These are phyloP conservation scores for Menidia menidia DNA, from an alignment of 2,797 vertebrate species.

Conservation along the genomic window DNA sequence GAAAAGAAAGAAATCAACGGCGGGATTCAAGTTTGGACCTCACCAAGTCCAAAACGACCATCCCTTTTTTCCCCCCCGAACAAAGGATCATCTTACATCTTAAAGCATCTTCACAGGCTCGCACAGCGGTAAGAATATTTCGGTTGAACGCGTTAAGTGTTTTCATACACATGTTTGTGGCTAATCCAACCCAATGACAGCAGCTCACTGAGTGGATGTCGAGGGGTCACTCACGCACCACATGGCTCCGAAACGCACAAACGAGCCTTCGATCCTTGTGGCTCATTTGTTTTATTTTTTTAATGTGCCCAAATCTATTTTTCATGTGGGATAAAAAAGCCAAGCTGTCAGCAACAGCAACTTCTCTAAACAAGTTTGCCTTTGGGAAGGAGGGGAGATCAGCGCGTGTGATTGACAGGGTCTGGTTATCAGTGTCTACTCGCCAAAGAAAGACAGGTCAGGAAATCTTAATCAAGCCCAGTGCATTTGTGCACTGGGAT, in stretches of 20 bases:
- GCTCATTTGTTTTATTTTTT: neutral
- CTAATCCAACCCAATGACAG: neutral
- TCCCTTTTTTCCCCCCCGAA: conserved; percentile 31
- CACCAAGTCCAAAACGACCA: conserved; percentile 66
- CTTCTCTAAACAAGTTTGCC: conserved; percentile 36
- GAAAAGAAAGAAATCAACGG: conserved; percentile 37
- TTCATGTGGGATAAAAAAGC: neutral
- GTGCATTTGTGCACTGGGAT: conserved; percentile 19
- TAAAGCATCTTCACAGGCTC: conserved; percentile 85
- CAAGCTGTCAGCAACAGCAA: conserved; percentile 51
- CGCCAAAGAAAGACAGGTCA: neutral
- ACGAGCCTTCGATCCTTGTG: neutral
- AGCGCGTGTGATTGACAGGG: conserved; percentile 27
- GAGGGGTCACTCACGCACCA: conserved; percentile 45
- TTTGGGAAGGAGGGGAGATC: conserved; percentile 6
- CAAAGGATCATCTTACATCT: conserved; percentile 71
- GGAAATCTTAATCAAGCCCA: neutral
- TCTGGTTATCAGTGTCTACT: conserved; percentile 8
- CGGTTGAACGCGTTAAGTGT: neutral
- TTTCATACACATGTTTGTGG: conserved; percentile 14
- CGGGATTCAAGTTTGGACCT: conserved; percentile 73
- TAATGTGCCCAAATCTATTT: neutral
- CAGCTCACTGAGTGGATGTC: neutral
- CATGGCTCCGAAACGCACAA: conserved; percentile 55
- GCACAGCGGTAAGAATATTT: conserved; percentile 82